Percentiles rank a stretch among this genome's conserved stretches.
Evolutionary conservation across 2,797 vertebrate species (phyloP).

Genomic region (Sternarchorhynchus goeldii): DNA sequence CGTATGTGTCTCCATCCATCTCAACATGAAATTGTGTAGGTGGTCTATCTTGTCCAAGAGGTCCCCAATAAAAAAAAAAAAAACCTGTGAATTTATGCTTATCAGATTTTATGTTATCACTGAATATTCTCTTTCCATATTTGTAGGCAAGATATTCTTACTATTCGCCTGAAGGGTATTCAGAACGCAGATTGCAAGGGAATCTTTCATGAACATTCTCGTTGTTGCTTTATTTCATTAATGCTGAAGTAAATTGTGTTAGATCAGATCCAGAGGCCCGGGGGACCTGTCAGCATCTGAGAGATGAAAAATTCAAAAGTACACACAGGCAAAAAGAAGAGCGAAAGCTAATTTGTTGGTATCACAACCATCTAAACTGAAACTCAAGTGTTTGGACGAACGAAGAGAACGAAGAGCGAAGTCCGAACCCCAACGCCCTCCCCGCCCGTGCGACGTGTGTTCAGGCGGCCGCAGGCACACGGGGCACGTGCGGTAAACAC

Average conservation of each 20-base stretch:
- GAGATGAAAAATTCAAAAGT: conserved; percentile 45
- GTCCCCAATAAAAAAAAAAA: conserved; percentile 56
- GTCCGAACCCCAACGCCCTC: not conserved
- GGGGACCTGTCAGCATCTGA: conserved; percentile 58
- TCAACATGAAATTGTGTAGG: conserved; percentile 32
- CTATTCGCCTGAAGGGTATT: conserved; percentile 69
- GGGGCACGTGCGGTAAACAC: conserved; percentile 13
- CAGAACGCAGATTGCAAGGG: conserved; percentile 72
- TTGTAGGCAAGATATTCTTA: conserved; percentile 71
- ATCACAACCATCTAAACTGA: conserved; percentile 1
- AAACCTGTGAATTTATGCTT: conserved; percentile 58
- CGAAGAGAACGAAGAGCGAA: not conserved
- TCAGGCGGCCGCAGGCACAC: not conserved
- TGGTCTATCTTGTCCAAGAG: conserved; percentile 50
- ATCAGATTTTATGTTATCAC: conserved; percentile 64
- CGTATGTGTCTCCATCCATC: not conserved
- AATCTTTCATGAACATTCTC: conserved; percentile 80
- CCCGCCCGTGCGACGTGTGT: not conserved
- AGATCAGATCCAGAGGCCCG: conserved; percentile 70
- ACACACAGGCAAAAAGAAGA: conserved; percentile 19
- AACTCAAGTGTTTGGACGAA: not conserved
- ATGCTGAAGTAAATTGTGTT: conserved; percentile 75
- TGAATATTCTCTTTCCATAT: conserved; percentile 74
- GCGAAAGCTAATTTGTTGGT: conserved; percentile 32
- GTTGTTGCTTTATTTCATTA: conserved; percentile 74